Evolutionary conservation across 1,140 invertebrate species (phyloP).

Genomic region (Paraescarpia echinospica): DNA sequence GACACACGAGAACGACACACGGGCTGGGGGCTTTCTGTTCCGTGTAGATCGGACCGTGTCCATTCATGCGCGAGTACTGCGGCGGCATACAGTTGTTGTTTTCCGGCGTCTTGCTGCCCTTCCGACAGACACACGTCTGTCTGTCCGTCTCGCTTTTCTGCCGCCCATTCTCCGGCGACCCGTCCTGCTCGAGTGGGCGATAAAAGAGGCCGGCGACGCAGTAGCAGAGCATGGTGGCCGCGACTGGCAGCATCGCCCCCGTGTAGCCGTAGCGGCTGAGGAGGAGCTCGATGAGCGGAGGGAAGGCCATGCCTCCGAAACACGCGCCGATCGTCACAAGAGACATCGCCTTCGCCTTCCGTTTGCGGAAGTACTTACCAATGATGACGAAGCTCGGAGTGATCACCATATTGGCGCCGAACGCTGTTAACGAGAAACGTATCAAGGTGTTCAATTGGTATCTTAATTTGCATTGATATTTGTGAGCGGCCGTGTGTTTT

Average conservation of each 20-base stretch:
- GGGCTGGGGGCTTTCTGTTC: not conserved
- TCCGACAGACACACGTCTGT: not conserved
- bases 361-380: conserved; percentile 47
- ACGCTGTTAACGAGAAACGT: conserved; percentile 35
- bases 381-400: conserved; percentile 50
- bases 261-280: conserved; percentile 34
- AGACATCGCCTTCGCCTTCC: conserved; percentile 46
- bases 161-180: not conserved
- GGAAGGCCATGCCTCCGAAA: conserved; percentile 37
- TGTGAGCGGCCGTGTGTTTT: not conserved
- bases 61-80: not conserved
- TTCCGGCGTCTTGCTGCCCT: not conserved
- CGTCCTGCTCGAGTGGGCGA: conserved; percentile 12
- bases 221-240: conserved; percentile 78
- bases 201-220: conserved; percentile 78
- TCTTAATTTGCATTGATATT: not conserved
- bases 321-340: conserved; percentile 45
- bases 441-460: not conserved
- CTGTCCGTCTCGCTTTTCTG: not conserved
- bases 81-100: not conserved
- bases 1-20: not conserved
- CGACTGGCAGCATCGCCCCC: conserved; percentile 69
- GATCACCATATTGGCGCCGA: conserved; percentile 47
- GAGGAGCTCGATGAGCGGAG: conserved; percentile 42
- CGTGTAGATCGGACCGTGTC: not conserved